A percentile compares a stretch with the other conserved stretches of the same genome.
Conservation (phyloP, 1,140 invertebrate genomes). For the Anastatus disparis region DNA sequence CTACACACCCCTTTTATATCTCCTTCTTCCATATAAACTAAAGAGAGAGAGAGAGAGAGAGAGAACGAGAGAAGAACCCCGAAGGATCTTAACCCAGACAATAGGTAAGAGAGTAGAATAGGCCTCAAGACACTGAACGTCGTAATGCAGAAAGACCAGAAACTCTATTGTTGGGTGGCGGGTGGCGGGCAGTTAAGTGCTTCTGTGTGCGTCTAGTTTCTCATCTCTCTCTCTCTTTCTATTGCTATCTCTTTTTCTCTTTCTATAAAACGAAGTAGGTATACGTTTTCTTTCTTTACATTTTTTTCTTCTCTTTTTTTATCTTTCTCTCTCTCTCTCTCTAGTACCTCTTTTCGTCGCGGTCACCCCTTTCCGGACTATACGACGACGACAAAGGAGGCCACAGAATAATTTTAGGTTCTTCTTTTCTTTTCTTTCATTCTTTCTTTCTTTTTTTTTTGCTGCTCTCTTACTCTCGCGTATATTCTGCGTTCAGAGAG, state of each 20-base stretch:
- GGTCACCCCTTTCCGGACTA: not conserved
- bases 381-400: constrained; percentile 11
- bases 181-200: constrained; percentile 64
- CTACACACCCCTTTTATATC: not conserved
- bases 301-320: not conserved
- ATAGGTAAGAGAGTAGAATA: constrained; percentile 65
- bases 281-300: not conserved
- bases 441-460: constrained; percentile 18
- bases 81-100: constrained; percentile 54
- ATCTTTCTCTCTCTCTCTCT: not conserved
- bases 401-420: constrained; percentile 28
- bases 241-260: constrained; percentile 28
- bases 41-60: too few species aligned
- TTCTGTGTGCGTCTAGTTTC: constrained; percentile 51
- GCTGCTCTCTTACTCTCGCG: constrained; percentile 30
- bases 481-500: too few species aligned
- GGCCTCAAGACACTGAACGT: constrained; percentile 64
- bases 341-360: not conserved
- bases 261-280: constrained; percentile 3
- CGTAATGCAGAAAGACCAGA: constrained; percentile 59
- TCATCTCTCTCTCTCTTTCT: constrained; percentile 13
- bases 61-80: not conserved
- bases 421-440: constrained; percentile 22
- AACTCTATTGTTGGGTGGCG: constrained; percentile 60
- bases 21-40: not conserved